These are phyloP conservation scores for Premnoplex brunnescens DNA, from an alignment of 2,797 vertebrate genomes.

Conservation along the genomic window DNA sequence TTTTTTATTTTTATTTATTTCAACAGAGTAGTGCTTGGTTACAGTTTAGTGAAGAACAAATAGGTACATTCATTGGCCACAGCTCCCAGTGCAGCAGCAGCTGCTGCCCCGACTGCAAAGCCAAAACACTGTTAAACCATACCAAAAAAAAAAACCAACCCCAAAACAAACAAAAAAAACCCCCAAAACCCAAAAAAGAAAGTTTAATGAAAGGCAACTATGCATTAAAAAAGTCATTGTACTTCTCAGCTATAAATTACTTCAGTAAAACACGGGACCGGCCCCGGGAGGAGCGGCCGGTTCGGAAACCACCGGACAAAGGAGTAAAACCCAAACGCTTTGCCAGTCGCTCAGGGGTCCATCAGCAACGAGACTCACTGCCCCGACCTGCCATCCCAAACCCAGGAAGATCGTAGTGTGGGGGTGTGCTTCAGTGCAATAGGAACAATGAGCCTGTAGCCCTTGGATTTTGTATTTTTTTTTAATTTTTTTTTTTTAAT, in stretches of 20 bases:
- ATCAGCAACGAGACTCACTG: slow-evolving; percentile 32
- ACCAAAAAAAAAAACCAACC: neutral
- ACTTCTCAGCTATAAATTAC: slow-evolving; percentile 73
- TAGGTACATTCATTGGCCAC: slow-evolving; percentile 79
- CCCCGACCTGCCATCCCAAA: neutral
- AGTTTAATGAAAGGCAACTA: slow-evolving; percentile 67
- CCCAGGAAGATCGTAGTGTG: slow-evolving; percentile 37
- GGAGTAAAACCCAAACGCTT: slow-evolving; percentile 11
- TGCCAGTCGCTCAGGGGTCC: slow-evolving; percentile 28
- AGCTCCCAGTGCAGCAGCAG: slow-evolving; percentile 66
- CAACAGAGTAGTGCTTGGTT: slow-evolving; percentile 87
- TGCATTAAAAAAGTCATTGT: slow-evolving; percentile 73
- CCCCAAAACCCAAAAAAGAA: neutral
- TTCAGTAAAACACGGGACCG: slow-evolving; percentile 62
- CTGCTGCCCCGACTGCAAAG: slow-evolving; percentile 47
- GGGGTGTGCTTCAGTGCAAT: slow-evolving; percentile 75
- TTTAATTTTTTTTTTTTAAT: neutral
- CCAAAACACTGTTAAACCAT: slow-evolving; percentile 62
- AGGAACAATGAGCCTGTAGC: slow-evolving; percentile 65
- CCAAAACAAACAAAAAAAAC: neutral
- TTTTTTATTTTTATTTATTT: slow-evolving; percentile 80
- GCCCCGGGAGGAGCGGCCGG: slow-evolving; percentile 1
- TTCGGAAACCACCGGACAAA: slow-evolving; percentile 31
- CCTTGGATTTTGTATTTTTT: slow-evolving; percentile 42
- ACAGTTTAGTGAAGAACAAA: slow-evolving; percentile 85